A percentile compares a stretch with the other conserved stretches of the same genome.
phyloP scores from a whole-genome alignment of 2,797 vertebrate species.

The Rhinogobio ventralis region DNA sequence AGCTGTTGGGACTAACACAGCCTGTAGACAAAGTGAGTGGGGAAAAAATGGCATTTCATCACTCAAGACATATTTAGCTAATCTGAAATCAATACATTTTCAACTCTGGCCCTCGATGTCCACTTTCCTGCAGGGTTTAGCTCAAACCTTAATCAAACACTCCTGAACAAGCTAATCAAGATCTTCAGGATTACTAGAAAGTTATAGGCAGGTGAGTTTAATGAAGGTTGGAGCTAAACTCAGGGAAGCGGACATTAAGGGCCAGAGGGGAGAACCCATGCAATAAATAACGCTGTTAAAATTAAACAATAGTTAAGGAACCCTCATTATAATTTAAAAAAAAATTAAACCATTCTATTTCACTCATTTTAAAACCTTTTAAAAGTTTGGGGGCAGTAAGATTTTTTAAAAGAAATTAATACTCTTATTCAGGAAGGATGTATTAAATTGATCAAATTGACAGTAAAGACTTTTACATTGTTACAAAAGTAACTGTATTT shows the following conservation, averaged over 20 bases:
- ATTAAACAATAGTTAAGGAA: not conserved
- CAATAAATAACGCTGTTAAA: not conserved
- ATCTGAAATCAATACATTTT: not conserved
- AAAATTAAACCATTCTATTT: not conserved
- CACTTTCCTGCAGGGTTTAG: not conserved
- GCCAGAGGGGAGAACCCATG: not conserved
- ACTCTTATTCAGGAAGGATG: not conserved
- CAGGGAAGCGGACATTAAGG: not conserved
- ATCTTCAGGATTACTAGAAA: not conserved
- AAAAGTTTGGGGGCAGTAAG: not conserved
- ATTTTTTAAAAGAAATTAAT: not conserved
- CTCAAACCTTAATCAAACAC: not conserved
- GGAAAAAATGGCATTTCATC: conserved; percentile 56
- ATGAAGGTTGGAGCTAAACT: not conserved
- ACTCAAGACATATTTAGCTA: not conserved
- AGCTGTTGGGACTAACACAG: conserved; percentile 82
- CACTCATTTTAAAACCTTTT: not conserved
- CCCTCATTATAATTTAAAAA: not conserved
- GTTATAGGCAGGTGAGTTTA: not conserved
- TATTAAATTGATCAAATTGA: too few relatives aligned
- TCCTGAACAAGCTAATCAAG: not conserved
- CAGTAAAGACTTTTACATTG: too few relatives aligned
- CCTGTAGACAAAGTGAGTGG: conserved; percentile 67
- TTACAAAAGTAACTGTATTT: too few relatives aligned
- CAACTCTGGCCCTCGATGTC: not conserved